Base-by-base conservation (phyloP, 2,797 vertebrate species). In the Centroberyx gerrardi region DNA sequence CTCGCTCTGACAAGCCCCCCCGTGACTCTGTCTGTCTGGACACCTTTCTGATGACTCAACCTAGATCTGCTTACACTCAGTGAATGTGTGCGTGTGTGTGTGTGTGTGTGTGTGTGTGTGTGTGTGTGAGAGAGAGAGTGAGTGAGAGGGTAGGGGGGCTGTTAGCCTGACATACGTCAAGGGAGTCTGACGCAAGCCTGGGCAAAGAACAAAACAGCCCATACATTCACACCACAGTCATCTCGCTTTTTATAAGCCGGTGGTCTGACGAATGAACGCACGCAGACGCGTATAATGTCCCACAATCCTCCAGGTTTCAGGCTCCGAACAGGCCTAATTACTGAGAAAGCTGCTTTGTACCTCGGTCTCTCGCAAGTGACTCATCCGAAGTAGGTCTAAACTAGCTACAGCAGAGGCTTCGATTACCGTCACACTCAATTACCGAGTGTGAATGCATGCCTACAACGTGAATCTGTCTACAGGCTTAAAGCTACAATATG, bases 41-140 rank as follows among this genome's bases (percentile, higher is more conserved):
- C 62, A 54, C 59, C 68, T 71, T 68, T 36, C 27, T 72, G 29
- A 59, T 68, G 73, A 81, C 62, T 81, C 63, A 55, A 9, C 53
- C 12, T 29, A 46, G 73, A 56, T 54, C 59, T 54, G 48, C 36
- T 62, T 54, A 68, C 56, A 64, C 28, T 48, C 18, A 28, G 17
- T 59, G 9, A 31, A 28, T 28, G 10, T 42, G 59, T 44, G 36
- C 44, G 2, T 62, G 66, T 49, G 29, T 48, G n/a, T 53, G 56
- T 46, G 36, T 58, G 53, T 22, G 38, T 46, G 42, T 40, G 56
- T 3, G 60, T 63, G 60, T 52, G 9, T 10, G 22, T 22, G 22
- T 22, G 22, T 22, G 22, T 22, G 22, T 22, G 49, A 29, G 53
- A 29, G 12, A 29, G 53, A 13, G 60, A 5, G 3, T 17, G 62